Conservation (phyloP, 2,113 vertebrate species). For the Sardina pilchardus region DNA sequence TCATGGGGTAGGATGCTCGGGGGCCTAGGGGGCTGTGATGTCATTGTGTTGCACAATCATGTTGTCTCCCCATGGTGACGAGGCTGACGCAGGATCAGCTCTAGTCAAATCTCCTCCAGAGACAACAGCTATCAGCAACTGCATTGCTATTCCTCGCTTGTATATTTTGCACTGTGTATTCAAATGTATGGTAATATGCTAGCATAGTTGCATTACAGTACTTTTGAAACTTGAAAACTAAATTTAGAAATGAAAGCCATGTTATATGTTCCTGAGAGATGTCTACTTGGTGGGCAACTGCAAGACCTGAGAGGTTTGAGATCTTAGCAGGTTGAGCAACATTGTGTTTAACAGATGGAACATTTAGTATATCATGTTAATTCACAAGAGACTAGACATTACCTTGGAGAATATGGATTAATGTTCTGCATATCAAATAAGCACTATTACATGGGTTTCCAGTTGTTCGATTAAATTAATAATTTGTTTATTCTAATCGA, state of each 20-base stretch:
- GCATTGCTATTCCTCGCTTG: neutral
- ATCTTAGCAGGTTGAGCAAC: neutral
- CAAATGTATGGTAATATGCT: too few relatives aligned
- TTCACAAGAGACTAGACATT: neutral
- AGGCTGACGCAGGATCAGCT: neutral
- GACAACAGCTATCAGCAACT: neutral
- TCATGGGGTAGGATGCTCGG: neutral
- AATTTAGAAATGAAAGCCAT: neutral
- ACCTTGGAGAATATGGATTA: neutral
- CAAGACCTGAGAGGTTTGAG: too few relatives aligned
- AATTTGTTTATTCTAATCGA: neutral
- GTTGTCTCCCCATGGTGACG: neutral
- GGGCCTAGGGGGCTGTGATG: neutral
- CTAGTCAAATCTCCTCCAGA: neutral
- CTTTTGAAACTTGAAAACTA: neutral
- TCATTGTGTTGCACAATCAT: neutral
- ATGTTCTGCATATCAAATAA: neutral
- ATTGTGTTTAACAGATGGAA: neutral
- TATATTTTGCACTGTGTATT: too few relatives aligned
- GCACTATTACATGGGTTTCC: neutral
- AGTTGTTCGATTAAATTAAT: neutral
- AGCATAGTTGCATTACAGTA: too few relatives aligned
- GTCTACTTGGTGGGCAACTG: neutral
- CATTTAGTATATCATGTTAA: neutral
- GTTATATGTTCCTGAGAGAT: neutral